phyloP scores from a whole-genome alignment of 2,888 invertebrate species.

The Epistrophe eligans region DNA sequence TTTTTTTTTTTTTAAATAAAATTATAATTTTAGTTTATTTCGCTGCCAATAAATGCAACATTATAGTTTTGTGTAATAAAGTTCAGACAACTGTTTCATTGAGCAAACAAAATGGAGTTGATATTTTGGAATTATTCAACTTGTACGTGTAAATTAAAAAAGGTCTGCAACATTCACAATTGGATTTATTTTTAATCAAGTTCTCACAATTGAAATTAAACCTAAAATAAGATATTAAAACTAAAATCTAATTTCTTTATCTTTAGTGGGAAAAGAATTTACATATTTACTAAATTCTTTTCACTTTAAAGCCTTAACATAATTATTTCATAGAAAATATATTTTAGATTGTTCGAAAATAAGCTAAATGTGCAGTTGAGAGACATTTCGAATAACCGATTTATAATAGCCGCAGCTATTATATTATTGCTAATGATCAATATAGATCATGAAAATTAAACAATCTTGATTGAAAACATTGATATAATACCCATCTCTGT shows the following conservation, averaged over 20 bases:
- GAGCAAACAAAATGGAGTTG: conserved; percentile 65
- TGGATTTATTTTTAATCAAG: neutral
- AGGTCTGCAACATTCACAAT: conserved; percentile 64
- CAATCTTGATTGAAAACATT: too few species aligned
- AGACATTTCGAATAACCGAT: too few species aligned
- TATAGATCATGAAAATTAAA: too few species aligned
- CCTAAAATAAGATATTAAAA: neutral
- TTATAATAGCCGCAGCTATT: too few species aligned
- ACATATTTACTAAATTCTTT: too few species aligned
- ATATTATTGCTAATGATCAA: too few species aligned
- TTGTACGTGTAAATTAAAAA: conserved; percentile 71
- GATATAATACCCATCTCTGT: too few species aligned
- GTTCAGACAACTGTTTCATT: conserved; percentile 40
- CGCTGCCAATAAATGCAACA: conserved; percentile 49
- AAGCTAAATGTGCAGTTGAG: too few species aligned
- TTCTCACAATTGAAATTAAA: neutral
- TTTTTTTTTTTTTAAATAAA: conserved; percentile 10
- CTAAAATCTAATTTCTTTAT: neutral
- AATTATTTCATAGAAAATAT: too few species aligned
- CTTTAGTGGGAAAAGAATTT: too few species aligned
- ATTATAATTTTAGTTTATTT: conserved; percentile 32
- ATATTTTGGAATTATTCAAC: conserved; percentile 76
- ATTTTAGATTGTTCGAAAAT: too few species aligned
- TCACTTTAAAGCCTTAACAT: too few species aligned
- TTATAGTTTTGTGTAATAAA: conserved; percentile 45